Percentiles rank a stretch among this genome's conserved stretches.
Evolutionary conservation across 2,888 invertebrate species (phyloP).

Genomic region (Brenthis daphne): DNA sequence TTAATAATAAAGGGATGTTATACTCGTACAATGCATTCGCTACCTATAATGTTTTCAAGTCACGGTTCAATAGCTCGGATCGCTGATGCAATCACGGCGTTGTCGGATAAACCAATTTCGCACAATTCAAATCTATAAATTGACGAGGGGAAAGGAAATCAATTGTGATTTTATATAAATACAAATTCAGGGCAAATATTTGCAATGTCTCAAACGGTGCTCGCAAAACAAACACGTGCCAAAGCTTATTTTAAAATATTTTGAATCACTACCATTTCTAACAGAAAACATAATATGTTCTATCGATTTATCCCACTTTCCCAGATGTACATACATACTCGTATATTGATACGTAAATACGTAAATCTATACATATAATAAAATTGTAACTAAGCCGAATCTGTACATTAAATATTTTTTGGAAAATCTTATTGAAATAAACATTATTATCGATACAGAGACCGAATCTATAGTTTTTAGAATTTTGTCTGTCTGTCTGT

Average conservation of each 20-base stretch:
- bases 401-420: too few relatives aligned
- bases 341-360: too few relatives aligned
- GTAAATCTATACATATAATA: too few relatives aligned
- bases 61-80: constrained; percentile 60
- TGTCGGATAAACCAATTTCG: constrained; percentile 62
- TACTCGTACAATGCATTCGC: constrained; percentile 38
- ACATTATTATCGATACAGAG: too few relatives aligned
- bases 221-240: constrained; percentile 12
- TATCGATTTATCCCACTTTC: too few relatives aligned
- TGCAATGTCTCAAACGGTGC: constrained; percentile 8
- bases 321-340: too few relatives aligned
- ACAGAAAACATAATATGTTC: too few relatives aligned
- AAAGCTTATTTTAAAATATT: constrained; percentile 3
- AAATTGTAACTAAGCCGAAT: too few relatives aligned
- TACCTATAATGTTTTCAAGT: constrained; percentile 52
- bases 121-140: constrained; percentile 60
- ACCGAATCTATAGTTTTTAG: too few relatives aligned
- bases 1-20: constrained; percentile 29
- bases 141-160: constrained; percentile 50
- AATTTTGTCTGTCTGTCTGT: too few relatives aligned
- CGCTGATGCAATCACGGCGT: constrained; percentile 59
- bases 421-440: too few relatives aligned
- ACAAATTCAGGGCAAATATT: constrained; percentile 32
- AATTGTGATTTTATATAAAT: constrained; percentile 49
- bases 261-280: not conserved